Base-by-base conservation (phyloP, 2,888 invertebrate species). In the Selenia dentaria region DNA sequence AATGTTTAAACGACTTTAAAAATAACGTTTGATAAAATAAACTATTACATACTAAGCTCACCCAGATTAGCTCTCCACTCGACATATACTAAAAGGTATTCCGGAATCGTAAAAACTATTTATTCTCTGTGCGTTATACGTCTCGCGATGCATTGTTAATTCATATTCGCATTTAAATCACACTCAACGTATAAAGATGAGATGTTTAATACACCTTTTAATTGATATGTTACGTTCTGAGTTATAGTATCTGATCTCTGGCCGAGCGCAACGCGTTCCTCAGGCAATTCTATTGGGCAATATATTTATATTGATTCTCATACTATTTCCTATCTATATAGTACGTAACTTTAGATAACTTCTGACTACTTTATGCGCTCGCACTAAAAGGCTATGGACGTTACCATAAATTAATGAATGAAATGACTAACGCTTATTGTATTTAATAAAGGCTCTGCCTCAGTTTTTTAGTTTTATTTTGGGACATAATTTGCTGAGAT, bases 211-310 rank as follows among this genome's bases (percentile, higher is more conserved):
- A 77, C 72, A 72, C 68, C 64, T 69, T 79, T 83, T 86, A 86
- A 88, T 88, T 87, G 86, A 86, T 83, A 86, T 78, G 84, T 87
- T 85, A 80, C 77, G 67, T 79, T 79, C 64, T 84, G 82, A 84
- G 73, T 83, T 83, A 84, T 87, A 66, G 79, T 74, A 77, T 77
- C 76, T 79, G 83, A 81, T 84, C 74, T 64, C 64, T 62, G 64
- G 67, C 65, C 68, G 8, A 8, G 22, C 22, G 22, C 22, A 58
- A 68, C 77, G 67, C 78, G 74, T 79, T 70, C 80, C 80, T 61
- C 69, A 51, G 82, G 86, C 82, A 69, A 78, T 82, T 79, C 83
- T 82, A 83, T 82, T 80, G 79, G 76, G 66, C 75, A 80, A 84
- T 87, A 80, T 82, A 83, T 85, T 83, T 83, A 83, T 85, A 87